Base-by-base conservation (phyloP, 1,140 invertebrate species). In the Pentalonia nigronervosa region DNA sequence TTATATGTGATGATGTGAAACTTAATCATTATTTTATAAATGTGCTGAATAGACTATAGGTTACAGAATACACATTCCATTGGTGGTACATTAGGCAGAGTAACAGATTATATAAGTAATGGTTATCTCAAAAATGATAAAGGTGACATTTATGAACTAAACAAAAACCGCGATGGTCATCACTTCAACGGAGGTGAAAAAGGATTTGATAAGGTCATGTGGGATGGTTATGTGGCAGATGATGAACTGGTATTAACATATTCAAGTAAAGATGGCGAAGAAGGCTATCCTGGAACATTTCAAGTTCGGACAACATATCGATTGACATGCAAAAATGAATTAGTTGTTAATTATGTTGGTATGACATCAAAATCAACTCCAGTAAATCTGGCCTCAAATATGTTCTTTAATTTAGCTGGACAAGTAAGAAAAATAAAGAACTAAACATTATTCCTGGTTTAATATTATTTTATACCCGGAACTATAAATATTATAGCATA, bases 371-470 rank as follows among this genome's bases (percentile, higher is more conserved):
- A 97, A 95, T 96, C 97, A 17, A 99, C 98, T 0, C 97, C 98
- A 6, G 96, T 99, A 1, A 99, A 99, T 95, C 95, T 99, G 81
- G 98, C 98, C 0, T 99, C 99, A 95, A 99, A 99, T 95, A 96
- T 97, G 11, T 99, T 99, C 95, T 99, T 99, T 95, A 99, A 99
- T 95, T 95, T 99, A 56, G 98, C 97, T 93, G 98, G 98, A 9
- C 97, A 99, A 95, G 96, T 96, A 95, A 94, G 95, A 95, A 94
- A 0, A 89, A 83, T 45, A 91, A 34, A 50, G 8, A 48, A 84
- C 14, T 60, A n/a, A 90, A 90, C 14, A 17, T n/a, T 17, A n/a
- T 17, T 17, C 17, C 30, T n/a, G 4, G 14, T 36, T 89, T 76
- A 88, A 41, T 90, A 53, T 47, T n/a, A 91, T 67, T 76, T 60